Evolutionary conservation across 2,888 invertebrate genomes (phyloP).

Genomic region (Leptopterna dolabrata): DNA sequence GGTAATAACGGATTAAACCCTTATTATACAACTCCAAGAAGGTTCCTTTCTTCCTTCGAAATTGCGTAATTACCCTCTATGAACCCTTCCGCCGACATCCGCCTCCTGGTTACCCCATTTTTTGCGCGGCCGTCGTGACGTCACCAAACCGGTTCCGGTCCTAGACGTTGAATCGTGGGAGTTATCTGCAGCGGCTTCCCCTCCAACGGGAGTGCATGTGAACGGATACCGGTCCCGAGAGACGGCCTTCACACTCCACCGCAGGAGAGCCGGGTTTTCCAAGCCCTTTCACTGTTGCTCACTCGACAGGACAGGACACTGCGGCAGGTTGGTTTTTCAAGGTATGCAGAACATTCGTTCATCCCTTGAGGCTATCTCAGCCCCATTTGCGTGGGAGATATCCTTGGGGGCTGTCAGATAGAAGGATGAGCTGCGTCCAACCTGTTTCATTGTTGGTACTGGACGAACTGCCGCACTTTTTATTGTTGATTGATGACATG

Average conservation of each 20-base stretch:
- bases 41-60: not conserved
- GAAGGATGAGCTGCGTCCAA: too few relatives aligned
- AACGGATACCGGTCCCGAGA: not conserved
- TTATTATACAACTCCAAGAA: not conserved
- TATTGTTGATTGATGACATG: too few relatives aligned
- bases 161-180: not conserved
- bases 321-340: not conserved
- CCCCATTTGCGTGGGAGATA: not conserved
- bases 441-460: too few relatives aligned
- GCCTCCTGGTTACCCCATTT: not conserved
- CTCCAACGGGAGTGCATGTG: conserved; percentile 19
- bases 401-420: not conserved
- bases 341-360: not conserved
- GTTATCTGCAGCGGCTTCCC: not conserved
- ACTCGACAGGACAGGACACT: not conserved
- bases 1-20: not conserved
- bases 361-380: not conserved
- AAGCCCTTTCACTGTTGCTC: not conserved
- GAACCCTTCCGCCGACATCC: not conserved
- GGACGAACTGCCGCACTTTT: too few relatives aligned
- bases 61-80: not conserved
- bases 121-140: not conserved
- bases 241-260: not conserved
- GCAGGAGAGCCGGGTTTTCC: not conserved
- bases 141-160: conserved; percentile 18